phyloP scores from a whole-genome alignment of 2,113 vertebrate species.

The Mastomys natalensis region DNA sequence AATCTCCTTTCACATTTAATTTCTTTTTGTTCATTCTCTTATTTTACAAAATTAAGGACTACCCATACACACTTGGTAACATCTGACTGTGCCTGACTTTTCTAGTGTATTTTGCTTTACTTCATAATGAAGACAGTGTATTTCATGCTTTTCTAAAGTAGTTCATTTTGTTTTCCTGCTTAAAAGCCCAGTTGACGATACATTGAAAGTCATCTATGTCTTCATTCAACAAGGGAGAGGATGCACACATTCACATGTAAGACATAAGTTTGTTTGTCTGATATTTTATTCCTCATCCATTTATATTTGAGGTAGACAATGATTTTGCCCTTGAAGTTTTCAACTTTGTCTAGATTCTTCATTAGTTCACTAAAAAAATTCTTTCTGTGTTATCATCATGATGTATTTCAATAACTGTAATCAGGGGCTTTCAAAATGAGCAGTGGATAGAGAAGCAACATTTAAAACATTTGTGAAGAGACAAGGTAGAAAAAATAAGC shows the following conservation, averaged over 20 bases:
- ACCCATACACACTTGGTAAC: background rate
- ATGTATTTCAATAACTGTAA: background rate
- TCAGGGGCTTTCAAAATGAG: background rate
- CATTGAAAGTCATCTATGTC: background rate
- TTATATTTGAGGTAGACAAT: background rate
- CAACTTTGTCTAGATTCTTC: background rate
- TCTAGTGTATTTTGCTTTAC: background rate
- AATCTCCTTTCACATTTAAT: constrained; percentile 60
- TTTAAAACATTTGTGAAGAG: background rate
- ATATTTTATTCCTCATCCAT: background rate
- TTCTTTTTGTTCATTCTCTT: constrained; percentile 62
- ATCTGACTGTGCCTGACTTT: background rate
- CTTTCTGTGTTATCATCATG: background rate
- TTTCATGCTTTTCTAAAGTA: background rate
- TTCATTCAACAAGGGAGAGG: background rate
- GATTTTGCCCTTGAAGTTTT: background rate
- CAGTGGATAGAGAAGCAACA: background rate
- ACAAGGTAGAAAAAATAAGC: background rate
- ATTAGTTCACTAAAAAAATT: background rate
- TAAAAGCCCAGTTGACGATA: background rate
- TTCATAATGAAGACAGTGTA: background rate
- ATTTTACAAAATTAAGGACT: constrained; percentile 70
- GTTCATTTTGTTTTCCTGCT: background rate
- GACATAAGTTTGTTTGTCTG: background rate
- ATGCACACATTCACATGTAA: background rate